Base-by-base conservation (phyloP, 2,113 vertebrate genomes). In the Baryphthengus martii region DNA sequence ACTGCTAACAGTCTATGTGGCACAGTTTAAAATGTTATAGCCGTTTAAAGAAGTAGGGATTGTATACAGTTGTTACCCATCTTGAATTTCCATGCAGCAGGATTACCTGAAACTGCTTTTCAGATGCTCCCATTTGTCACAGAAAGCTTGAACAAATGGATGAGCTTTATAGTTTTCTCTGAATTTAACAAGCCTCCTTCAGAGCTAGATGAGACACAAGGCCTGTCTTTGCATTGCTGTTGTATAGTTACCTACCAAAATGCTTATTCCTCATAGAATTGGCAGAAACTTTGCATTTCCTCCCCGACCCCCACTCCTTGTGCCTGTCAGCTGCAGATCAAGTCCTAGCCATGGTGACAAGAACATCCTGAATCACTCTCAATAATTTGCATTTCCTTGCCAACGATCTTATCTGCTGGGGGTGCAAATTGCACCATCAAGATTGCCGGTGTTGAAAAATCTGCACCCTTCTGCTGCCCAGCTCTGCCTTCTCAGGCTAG, bases 361-460 rank as follows among this genome's bases (percentile, higher is more conserved):
- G 80, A 88, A 88, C 90, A 81, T 82, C 88, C 76, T 75, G 80
- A 88, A 88, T 72, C 55, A 33, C 74, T 25, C 53, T 61, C 75
- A 67, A 21, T 80, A 76, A 77, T 88, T 63, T 77, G 33, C 71
- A 71, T 91, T 94, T 96, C 78, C 91, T 91, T 84, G 65, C 90
- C 75, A 89, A 88, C 91, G 92, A 90, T 96, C 37, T 86, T 90
- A 94, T 84, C 92, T 84, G 45, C 45, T n/a, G 37, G 50, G 67
- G 67, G 55, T 75, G 82, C 17, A 59, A 72, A 85, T 55, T 86
- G 68, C 86, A 65, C 47, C 61, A 42, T 39, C 58, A 3, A 59
- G 55, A 40, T 44, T 19, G 67, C 52, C 66, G 61, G 65, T 65
- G 65, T 28, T 68, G 61, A 81, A 84, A 83, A 86, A 29, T 39